phyloP scores from a whole-genome alignment of 2,113 vertebrate species.

The Equus quagga region DNA sequence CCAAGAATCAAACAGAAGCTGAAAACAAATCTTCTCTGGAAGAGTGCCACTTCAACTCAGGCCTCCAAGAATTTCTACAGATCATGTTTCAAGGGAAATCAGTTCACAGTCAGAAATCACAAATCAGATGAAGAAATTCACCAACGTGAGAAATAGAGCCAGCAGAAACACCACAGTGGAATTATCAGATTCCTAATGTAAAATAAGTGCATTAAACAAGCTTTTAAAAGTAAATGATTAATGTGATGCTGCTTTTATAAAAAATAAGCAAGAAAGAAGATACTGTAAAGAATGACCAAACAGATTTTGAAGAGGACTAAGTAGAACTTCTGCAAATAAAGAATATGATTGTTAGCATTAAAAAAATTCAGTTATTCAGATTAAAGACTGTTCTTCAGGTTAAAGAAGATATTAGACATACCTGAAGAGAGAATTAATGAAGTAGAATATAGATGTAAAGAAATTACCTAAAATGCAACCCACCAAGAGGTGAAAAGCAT shows the following conservation, averaged over 20 bases:
- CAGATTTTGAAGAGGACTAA: background rate
- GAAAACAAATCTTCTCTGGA: background rate
- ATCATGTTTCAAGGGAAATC: background rate
- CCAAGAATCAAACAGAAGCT: background rate
- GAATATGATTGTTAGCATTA: background rate
- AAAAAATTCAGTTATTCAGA: background rate
- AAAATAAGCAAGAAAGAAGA: conserved; percentile 19
- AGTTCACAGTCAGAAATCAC: background rate
- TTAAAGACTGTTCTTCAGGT: background rate
- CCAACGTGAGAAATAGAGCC: background rate
- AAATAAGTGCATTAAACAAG: background rate
- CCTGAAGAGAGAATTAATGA: background rate
- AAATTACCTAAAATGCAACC: background rate
- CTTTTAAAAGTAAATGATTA: background rate
- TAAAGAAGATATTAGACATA: conserved; percentile 36
- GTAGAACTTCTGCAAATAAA: background rate
- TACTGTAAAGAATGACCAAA: background rate
- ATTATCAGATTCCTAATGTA: background rate
- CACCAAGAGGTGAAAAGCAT: background rate
- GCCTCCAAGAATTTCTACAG: background rate
- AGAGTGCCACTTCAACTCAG: background rate
- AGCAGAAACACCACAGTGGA: background rate
- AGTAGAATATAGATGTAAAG: background rate
- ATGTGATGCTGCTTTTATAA: background rate
- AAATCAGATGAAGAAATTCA: background rate